Base-by-base conservation (phyloP, 2,797 vertebrate genomes). In the Thunnus albacares region DNA sequence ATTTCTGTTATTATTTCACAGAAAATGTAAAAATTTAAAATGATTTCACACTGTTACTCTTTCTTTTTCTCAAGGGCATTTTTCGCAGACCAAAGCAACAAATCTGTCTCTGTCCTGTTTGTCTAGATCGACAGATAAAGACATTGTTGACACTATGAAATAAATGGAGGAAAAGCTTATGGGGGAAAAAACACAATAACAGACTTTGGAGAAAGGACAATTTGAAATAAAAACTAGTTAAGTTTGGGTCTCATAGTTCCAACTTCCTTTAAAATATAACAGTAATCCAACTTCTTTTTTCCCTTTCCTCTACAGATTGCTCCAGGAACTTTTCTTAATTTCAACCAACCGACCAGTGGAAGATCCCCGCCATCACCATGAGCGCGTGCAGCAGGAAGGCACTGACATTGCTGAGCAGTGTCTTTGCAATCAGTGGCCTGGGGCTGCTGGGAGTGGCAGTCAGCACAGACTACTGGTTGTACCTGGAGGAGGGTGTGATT, bases 401-500 rank as follows among this genome's bases (percentile, higher is more conserved):
- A 1, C 91, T 99, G 95, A 97, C 97, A 35, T 92, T 99, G 92
- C 96, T 99, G 81, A 98, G 97, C 96, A 97, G 97, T 0, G 95
- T 98, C 77, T 98, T 99, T 20, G 97, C 97, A 0, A 96, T 99
- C 82, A 98, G 97, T 0, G 92, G 97, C 83, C 94, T 99, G 81
- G 97, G 96, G n/a, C 95, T 98, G 26, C 95, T 99, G 92, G 97
- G 97, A 74, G 95, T 98, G 35, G 97, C 97, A 0, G 97, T 99
- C 90, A 97, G 97, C 95, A 98, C 97, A 0, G 97, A 99, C 95
- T 98, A 98, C 94, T 99, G 98, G 98, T 90, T 99, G 58, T 98
- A 98, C 93, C 93, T 98, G 94, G 98, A 99, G 81, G 98, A 98
- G 79, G 97, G 97, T 11, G 92, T 97, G 80, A 94, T 98, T 57